Evolutionary conservation across 2,888 invertebrate species (phyloP), one percentile per base, ranked within the genome.

Genomic region (Andrena bicolor): DNA sequence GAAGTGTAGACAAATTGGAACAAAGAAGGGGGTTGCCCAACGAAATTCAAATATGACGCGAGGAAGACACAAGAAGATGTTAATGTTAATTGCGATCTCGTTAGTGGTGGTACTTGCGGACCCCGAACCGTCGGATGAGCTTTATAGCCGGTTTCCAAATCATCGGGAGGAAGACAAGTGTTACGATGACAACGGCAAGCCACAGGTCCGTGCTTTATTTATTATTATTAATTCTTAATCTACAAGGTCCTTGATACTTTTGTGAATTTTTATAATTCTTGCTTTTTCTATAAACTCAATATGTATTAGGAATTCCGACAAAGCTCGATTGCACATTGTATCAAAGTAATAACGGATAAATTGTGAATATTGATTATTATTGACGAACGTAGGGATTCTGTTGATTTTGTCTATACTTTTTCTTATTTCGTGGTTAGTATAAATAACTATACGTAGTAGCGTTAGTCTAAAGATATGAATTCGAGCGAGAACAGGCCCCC

Each of bases 151-250:
- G 56, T 64, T 81, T 5, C 86, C 89, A 6, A 90, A 90, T 35
- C 89, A 83, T 70, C 89, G 91, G 1, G 92, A 92, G 26, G 93
- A 93, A 81, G 93, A 92, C 70, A 93, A 92, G 76, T 94, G 94
- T 80, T 94, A 94, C 81, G 93, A 94, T 72, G 90, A 88, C 20
- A 85, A 63, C 2, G 92, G 92, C 80, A 90, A 82, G 41, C 89
- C 94, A 4, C 93, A 93, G 93, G 94, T 94, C 76, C 77, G 91
- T 76, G 10, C 35, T 13, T 1, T 16, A 4, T 60, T 20, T 49
- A 13, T 32, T 6, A 28, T 23, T 13, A 5, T 23, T 76, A 41
- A 41, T 41, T 41, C 41, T 41, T n/a, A n/a, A n/a, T n/a, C n/a
- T n/a, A 10, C 41, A 10, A 13, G 1, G 41, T 5, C 16, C 1